phyloP scores from a whole-genome alignment of 2,113 vertebrate genomes.

The Glaucomys volans region DNA sequence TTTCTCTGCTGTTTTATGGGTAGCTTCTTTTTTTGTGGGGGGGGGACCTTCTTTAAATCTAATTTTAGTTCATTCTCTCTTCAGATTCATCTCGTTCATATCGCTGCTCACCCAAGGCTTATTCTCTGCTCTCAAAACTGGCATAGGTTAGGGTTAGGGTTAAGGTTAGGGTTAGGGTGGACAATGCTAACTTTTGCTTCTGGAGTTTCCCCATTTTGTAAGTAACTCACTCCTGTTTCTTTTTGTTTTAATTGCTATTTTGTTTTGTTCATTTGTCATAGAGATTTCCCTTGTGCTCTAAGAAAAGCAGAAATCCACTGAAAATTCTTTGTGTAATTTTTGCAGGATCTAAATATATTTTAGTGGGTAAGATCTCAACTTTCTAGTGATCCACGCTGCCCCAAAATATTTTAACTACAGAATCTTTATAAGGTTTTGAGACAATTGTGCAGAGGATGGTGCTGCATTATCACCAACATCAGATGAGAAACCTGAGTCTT shows the following conservation, averaged over 20 bases:
- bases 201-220: neutral
- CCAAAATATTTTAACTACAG: neutral
- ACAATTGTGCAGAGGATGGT: neutral
- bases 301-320: neutral
- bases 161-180: no score
- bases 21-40: no score
- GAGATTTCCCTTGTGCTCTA: neutral
- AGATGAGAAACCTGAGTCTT: constrained; percentile 38
- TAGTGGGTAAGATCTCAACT: constrained; percentile 7
- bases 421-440: constrained; percentile 33
- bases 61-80: neutral
- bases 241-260: constrained; percentile 37
- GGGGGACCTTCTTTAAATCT: neutral
- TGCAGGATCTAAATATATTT: neutral
- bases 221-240: neutral
- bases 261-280: neutral
- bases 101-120: neutral
- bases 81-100: neutral
- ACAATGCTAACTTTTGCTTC: neutral
- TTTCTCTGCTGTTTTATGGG: neutral
- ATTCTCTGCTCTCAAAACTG: neutral
- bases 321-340: constrained; percentile 17
- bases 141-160: no score
- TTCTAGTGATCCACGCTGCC: neutral
- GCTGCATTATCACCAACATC: constrained; percentile 19